These are phyloP conservation scores for Chinchilla lanigera DNA, from an alignment of 2,113 vertebrate genomes.

Conservation along the genomic window DNA sequence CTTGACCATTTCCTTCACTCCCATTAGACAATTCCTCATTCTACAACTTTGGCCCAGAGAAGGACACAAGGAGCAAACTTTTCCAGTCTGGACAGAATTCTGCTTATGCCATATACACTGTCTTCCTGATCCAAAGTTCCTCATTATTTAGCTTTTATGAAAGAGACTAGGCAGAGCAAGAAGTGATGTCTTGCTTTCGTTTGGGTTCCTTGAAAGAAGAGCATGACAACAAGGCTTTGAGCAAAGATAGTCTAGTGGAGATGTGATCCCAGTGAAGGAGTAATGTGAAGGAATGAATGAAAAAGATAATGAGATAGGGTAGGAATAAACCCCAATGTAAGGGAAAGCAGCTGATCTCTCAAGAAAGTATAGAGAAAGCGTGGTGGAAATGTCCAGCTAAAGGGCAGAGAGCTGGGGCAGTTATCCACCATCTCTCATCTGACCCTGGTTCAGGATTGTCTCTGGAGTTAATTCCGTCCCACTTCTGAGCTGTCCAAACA, in stretches of 20 bases:
- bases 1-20: background rate
- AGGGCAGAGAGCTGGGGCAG: background rate
- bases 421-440: background rate
- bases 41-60: slow-evolving; percentile 25
- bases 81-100: background rate
- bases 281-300: background rate
- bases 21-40: background rate
- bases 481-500: background rate
- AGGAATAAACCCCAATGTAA: background rate
- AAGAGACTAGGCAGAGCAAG: background rate
- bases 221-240: background rate
- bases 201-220: slow-evolving; percentile 12
- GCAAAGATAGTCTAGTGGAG: background rate
- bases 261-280: background rate
- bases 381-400: background rate
- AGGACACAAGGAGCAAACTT: background rate
- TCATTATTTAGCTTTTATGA: background rate
- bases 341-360: slow-evolving; percentile 8
- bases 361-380: background rate
- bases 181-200: background rate
- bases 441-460: background rate
- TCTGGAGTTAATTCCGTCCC: background rate
- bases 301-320: background rate
- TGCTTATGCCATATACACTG: background rate
- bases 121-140: background rate